Evolutionary conservation across 2,797 vertebrate genomes (phyloP).

Genomic region (Varecia variegata): DNA sequence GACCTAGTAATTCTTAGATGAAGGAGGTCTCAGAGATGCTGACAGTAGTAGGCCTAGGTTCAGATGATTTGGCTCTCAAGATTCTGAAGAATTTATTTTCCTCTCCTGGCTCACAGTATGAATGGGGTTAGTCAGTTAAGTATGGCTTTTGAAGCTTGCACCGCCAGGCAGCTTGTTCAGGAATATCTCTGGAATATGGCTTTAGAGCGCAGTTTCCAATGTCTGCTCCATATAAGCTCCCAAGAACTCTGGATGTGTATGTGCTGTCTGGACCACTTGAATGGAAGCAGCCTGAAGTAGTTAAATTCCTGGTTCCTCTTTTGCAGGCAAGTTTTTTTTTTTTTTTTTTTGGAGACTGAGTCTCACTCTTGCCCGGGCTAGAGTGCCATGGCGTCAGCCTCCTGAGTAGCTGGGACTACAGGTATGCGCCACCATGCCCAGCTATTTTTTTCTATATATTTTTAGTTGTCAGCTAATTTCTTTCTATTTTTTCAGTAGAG

Average conservation of each 20-base stretch:
- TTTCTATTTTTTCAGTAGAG: no score
- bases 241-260: not conserved
- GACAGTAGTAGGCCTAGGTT: not conserved
- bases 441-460: no score
- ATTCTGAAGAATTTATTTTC: constrained; percentile 43
- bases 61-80: not conserved
- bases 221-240: not conserved
- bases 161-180: not conserved
- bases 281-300: not conserved
- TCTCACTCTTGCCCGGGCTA: no score
- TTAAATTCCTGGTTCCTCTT: not conserved
- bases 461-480: no score
- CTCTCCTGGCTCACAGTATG: constrained; percentile 63
- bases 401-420: no score
- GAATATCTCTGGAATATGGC: not conserved
- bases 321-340: not conserved
- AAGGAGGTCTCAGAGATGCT: not conserved
- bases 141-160: not conserved
- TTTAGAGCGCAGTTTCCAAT: not conserved
- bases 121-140: not conserved
- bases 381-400: no score
- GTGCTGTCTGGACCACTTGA: not conserved
- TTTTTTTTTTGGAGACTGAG: no score
- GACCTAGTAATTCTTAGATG: constrained; percentile 41
- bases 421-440: no score